Evolutionary conservation across 2,113 vertebrate species (phyloP).

Genomic region (Protobothrops flavoviridis): DNA sequence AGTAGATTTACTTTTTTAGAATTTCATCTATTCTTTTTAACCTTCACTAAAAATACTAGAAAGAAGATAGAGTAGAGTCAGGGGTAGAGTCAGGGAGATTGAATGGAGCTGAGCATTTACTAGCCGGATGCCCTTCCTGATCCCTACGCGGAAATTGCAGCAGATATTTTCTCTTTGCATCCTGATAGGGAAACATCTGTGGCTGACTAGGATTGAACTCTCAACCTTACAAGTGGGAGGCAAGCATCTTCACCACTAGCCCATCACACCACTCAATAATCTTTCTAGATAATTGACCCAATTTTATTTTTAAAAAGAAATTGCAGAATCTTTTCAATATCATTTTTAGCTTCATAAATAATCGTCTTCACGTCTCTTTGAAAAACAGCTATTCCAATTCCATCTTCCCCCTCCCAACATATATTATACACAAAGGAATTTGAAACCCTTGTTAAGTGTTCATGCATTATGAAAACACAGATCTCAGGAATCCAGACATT

Average conservation of each 20-base stretch:
- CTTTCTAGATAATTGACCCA: neutral
- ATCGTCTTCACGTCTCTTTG: neutral
- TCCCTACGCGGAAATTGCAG: neutral
- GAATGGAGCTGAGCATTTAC: neutral
- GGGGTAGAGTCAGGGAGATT: neutral
- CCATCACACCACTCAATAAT: neutral
- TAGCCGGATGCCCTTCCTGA: neutral
- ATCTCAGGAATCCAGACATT: neutral
- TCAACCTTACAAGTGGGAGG: neutral
- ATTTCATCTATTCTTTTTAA: neutral
- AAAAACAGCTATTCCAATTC: neutral
- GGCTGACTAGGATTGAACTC: neutral
- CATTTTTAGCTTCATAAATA: neutral
- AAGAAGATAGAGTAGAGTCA: neutral
- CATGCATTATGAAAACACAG: neutral
- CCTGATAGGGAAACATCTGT: neutral
- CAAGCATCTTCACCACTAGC: neutral
- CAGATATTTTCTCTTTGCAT: neutral
- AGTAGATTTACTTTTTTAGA: neutral
- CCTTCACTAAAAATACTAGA: neutral
- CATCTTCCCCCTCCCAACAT: neutral
- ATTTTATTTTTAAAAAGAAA: neutral
- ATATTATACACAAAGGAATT: neutral
- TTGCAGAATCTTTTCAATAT: neutral
- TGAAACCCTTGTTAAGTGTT: neutral